Evolutionary conservation across 2,888 invertebrate genomes (phyloP).

Genomic region (Endotricha flammealis): DNA sequence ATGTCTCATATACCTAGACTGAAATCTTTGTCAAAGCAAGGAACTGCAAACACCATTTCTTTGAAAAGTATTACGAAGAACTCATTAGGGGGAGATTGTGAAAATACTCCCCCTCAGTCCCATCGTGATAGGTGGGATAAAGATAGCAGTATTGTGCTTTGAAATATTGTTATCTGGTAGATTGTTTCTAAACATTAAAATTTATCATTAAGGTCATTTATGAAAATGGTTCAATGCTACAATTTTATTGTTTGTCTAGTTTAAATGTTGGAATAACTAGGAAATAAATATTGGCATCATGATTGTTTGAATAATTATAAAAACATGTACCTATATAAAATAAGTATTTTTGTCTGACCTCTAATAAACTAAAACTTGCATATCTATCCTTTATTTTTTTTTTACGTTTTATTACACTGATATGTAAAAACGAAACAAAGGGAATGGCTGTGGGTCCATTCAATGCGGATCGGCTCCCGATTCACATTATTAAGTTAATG

Average conservation of each 20-base stretch:
- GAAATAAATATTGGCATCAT: conserved; percentile 24
- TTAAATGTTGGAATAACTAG: no score
- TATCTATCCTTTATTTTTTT: conserved; percentile 16
- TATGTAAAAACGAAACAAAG: no score
- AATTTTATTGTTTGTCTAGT: no score
- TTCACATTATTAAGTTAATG: no score
- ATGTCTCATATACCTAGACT: conserved; percentile 66
- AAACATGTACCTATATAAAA: conserved; percentile 21
- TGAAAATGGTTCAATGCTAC: background rate
- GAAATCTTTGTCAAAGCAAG: conserved; percentile 53
- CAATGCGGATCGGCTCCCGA: no score
- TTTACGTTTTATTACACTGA: no score
- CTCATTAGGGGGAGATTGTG: conserved; percentile 59
- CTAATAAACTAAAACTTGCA: conserved; percentile 23
- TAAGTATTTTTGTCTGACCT: conserved; percentile 27
- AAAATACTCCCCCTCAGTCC: conserved; percentile 71
- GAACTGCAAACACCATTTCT: conserved; percentile 51
- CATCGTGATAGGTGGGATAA: conserved; percentile 72
- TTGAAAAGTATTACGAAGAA: conserved; percentile 54
- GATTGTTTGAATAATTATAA: conserved; percentile 19
- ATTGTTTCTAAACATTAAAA: no score
- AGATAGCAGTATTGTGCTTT: conserved; percentile 69
- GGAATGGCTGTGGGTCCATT: no score
- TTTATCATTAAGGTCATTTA: no score
- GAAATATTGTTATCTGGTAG: no score